phyloP scores from a whole-genome alignment of 1,140 invertebrate species.

The Colletes gigas region DNA sequence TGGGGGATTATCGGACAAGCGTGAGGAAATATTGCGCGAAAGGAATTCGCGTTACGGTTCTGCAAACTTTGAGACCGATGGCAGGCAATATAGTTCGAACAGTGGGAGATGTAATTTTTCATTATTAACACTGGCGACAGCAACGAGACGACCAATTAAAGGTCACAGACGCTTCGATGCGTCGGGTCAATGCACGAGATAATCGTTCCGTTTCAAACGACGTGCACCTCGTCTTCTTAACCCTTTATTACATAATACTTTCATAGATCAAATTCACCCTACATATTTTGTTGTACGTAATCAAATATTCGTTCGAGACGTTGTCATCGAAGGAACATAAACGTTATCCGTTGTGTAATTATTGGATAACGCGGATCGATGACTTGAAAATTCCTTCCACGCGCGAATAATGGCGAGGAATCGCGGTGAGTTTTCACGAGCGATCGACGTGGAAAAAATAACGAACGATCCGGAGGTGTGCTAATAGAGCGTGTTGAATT shows the following conservation, averaged over 20 bases:
- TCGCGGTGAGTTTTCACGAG: slow-evolving; percentile 17
- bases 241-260: no score
- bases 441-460: slow-evolving; percentile 36
- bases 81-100: not conserved
- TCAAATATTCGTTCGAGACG: no score
- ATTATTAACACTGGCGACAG: no score
- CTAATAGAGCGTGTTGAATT: slow-evolving; percentile 47
- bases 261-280: no score
- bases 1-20: not conserved
- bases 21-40: not conserved
- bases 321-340: not conserved
- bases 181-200: no score
- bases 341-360: not conserved
- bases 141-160: no score
- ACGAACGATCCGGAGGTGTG: not conserved
- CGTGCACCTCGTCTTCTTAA: no score
- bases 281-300: no score
- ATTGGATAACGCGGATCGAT: not conserved
- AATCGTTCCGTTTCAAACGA: no score
- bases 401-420: not conserved
- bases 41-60: slow-evolving; percentile 1
- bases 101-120: no score
- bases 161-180: no score
- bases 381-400: slow-evolving; percentile 10
- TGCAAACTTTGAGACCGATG: not conserved